phyloP scores from a whole-genome alignment of 2,888 invertebrate species.

The Xylota segnis region DNA sequence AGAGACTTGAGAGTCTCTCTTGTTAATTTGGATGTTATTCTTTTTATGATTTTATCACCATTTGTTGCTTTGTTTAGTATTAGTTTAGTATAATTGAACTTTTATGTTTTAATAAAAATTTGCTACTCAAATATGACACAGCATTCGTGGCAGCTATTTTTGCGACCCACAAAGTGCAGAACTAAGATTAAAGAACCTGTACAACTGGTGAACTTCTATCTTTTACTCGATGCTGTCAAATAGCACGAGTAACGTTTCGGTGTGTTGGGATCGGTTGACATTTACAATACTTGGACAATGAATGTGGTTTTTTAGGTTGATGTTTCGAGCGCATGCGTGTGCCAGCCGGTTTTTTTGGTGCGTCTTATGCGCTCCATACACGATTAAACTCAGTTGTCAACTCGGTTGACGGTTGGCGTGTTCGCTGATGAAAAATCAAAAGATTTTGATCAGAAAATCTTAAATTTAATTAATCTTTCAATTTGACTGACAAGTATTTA shows the following conservation, averaged over 20 bases:
- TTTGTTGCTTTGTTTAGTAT: constrained; percentile 39
- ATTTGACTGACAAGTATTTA: too few species aligned
- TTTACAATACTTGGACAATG: not conserved
- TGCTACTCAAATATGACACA: constrained; percentile 59
- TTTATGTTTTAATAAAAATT: constrained; percentile 31
- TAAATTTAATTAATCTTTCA: too few species aligned
- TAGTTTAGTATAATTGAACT: constrained; percentile 26
- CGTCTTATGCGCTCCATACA: too few species aligned
- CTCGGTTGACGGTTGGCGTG: too few species aligned
- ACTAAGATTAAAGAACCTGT: constrained; percentile 62
- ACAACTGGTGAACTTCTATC: constrained; percentile 40
- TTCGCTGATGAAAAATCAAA: too few species aligned
- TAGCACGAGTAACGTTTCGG: not conserved
- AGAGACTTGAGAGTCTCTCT: constrained; percentile 31
- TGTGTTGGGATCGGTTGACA: constrained; percentile 13
- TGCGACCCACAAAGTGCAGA: constrained; percentile 68
- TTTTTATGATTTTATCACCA: constrained; percentile 21
- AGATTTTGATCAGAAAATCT: too few species aligned
- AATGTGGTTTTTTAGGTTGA: not conserved
- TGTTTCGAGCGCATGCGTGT: not conserved
- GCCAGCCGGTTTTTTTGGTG: constrained; percentile 2
- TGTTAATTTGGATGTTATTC: constrained; percentile 12
- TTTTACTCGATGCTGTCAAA: constrained; percentile 48
- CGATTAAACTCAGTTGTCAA: too few species aligned
- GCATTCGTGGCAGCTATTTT: constrained; percentile 73